Evolutionary conservation across 2,888 invertebrate species (phyloP), one percentile per base, ranked within the genome.

Genomic region (Anorthoa munda): DNA sequence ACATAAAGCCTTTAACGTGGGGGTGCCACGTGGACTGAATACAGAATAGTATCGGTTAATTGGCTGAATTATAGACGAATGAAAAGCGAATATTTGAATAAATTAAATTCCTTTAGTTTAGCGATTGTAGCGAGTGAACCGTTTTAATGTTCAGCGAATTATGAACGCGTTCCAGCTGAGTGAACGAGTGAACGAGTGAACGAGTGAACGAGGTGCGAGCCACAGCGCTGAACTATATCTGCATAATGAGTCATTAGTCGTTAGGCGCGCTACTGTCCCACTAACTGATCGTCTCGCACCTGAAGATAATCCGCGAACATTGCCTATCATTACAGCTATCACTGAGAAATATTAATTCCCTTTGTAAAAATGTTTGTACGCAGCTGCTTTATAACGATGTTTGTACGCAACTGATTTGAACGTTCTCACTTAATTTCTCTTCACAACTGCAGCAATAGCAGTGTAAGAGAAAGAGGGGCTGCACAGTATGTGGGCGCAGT

Each of bases 21-120:
- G n/a, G n/a, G n/a, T n/a, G n/a, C 1, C 1, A 18, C 45, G 17
- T 26, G 26, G 15, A n/a, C 45, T 11, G 17, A 69, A 46, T 39
- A n/a, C 17, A 39, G 15, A 7, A 21, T 50, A 26, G 23, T 59
- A 17, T 56, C 12, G 5, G 50, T 50, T 45, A 26, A 31, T 15
- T 50, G 12, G 15, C 13, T 61, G 60, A 75, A 66, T 66, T 60
- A 72, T 55, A 48, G 17, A 5, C 58, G 63, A 66, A 77, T 53
- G 18, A 70, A 77, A 50, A 63, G 61, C 45, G 63, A 46, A 55
- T 55, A 64, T 76, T 64, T 64, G 21, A 60, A 77, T 60, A 59
- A 59, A 71, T 65, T 67, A 67, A 46, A 46, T 77, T 67, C 46
- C 15, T 48, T 63, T 65, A 63, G 58, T 66, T 58, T 11, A 21